A percentile compares a stretch with the other conserved stretches of the same genome.
Conservation (phyloP, 2,113 vertebrate species). For the Anhinga anhinga region DNA sequence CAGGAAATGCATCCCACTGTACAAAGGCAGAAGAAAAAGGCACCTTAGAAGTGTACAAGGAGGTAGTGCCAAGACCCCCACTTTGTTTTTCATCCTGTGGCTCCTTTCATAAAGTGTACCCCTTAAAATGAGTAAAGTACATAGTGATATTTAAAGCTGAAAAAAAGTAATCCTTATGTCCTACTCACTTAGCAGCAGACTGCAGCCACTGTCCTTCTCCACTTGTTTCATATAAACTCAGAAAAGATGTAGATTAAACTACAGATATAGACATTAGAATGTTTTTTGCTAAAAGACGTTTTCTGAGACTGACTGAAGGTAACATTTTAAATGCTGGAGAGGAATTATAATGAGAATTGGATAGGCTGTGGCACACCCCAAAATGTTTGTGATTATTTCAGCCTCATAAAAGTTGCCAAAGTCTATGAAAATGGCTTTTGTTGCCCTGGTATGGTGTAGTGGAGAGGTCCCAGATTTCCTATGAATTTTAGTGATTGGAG, state of each 20-base stretch:
- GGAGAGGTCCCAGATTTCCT: slow-evolving; percentile 65
- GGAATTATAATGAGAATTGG: slow-evolving; percentile 57
- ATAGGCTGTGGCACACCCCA: slow-evolving; percentile 24
- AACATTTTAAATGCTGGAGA: slow-evolving; percentile 41
- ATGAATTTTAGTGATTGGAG: slow-evolving; percentile 1
- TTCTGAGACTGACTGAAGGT: not conserved
- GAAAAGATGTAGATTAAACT: not conserved
- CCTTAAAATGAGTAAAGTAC: not conserved
- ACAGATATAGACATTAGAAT: not conserved
- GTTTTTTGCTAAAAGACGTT: not conserved
- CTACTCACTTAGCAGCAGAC: slow-evolving; percentile 1
- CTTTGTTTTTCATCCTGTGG: not conserved
- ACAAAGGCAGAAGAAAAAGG: not conserved
- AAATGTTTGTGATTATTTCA: slow-evolving; percentile 56
- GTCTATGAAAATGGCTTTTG: slow-evolving; percentile 62
- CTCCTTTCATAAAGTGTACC: not conserved
- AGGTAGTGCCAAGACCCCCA: not conserved
- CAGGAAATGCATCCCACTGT: not conserved
- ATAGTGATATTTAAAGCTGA: not conserved
- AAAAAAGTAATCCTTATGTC: not conserved
- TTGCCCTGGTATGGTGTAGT: slow-evolving; percentile 28
- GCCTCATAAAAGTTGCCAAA: slow-evolving; percentile 57
- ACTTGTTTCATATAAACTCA: not conserved
- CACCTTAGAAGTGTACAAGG: not conserved
- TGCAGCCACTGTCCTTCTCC: not conserved